Evolutionary conservation across 2,797 vertebrate genomes (phyloP).

Genomic region (Danio jaintianensis): DNA sequence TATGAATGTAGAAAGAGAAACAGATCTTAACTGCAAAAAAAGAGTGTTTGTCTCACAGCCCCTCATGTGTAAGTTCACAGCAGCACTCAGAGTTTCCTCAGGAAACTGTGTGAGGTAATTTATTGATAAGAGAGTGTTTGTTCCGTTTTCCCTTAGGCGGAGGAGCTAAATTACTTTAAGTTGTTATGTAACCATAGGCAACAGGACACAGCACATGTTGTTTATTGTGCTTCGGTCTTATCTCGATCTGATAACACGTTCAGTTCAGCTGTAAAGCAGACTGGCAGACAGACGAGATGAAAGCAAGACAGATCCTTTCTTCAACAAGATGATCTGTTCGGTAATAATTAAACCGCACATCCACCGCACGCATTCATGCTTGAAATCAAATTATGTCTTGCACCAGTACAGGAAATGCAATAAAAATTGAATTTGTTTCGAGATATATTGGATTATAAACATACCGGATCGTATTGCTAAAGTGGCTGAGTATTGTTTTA

Average conservation of each 20-base stretch:
- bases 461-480: neutral
- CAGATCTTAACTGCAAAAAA: neutral
- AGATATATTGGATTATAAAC: constrained; percentile 20
- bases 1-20: neutral
- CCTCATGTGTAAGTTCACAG: neutral
- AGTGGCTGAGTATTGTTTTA: neutral
- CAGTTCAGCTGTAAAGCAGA: neutral
- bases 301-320: neutral
- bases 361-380: neutral
- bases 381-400: constrained; percentile 14
- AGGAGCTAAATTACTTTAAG: constrained; percentile 12
- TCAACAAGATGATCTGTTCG: neutral
- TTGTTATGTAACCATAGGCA: constrained; percentile 42
- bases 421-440: neutral
- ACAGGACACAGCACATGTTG: constrained; percentile 38
- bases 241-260: constrained; percentile 37
- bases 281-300: constrained; percentile 2
- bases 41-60: neutral
- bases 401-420: constrained; percentile 12
- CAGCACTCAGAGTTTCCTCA: constrained; percentile 24
- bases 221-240: constrained; percentile 11
- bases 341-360: neutral
- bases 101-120: constrained; percentile 8
- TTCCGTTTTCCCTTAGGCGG: constrained; percentile 37
- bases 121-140: constrained; percentile 55